These are phyloP conservation scores for Mustelus asterias DNA, from an alignment of 2,113 vertebrate species.

Conservation along the genomic window DNA sequence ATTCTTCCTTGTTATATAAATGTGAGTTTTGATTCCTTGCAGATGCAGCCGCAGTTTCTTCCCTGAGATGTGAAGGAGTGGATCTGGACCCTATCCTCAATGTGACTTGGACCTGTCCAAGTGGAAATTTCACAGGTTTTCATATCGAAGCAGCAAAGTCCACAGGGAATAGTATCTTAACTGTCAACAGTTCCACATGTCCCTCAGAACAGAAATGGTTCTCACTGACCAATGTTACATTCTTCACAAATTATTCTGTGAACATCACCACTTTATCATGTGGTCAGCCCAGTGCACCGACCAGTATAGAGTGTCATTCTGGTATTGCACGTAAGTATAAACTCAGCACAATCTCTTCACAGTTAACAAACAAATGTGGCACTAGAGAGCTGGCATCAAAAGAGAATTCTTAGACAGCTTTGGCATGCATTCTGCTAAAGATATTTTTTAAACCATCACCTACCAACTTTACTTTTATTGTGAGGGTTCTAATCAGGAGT, in stretches of 20 bases:
- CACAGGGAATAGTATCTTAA: accelerated
- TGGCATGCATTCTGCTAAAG: no score
- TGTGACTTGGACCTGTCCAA: constrained; percentile 61
- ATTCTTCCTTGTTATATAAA: background rate
- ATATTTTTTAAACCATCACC: background rate
- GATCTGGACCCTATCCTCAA: constrained; percentile 45
- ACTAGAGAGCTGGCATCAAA: background rate
- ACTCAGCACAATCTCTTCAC: background rate
- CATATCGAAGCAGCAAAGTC: background rate
- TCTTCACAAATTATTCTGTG: constrained; percentile 58
- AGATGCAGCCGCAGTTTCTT: constrained; percentile 53
- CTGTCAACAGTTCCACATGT: accelerated
- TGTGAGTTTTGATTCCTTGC: background rate
- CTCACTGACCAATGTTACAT: constrained; percentile 45
- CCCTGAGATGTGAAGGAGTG: constrained; percentile 50
- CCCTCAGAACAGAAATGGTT: background rate
- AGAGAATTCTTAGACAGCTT: background rate
- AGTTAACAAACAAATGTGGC: background rate
- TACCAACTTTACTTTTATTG: background rate
- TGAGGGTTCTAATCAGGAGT: background rate
- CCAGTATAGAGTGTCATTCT: constrained; percentile 47
- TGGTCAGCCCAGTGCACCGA: constrained; percentile 45
- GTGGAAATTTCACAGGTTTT: constrained; percentile 52
- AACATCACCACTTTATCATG: constrained; percentile 57
- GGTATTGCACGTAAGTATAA: constrained; percentile 66